phyloP scores from a whole-genome alignment of 2,888 invertebrate genomes.

The Bruchidius siliquastri region DNA sequence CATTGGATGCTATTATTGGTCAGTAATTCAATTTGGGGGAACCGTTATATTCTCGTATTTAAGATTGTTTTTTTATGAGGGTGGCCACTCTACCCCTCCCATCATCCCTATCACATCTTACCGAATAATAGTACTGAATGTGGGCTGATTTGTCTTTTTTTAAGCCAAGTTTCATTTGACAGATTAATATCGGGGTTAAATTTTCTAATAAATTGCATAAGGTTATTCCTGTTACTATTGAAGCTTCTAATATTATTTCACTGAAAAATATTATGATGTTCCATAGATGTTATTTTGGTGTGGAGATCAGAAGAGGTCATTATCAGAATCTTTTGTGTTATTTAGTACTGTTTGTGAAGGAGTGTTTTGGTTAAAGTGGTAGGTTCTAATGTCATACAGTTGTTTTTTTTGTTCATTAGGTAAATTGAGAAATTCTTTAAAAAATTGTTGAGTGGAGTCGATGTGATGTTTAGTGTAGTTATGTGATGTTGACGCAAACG shows the following conservation, averaged over 20 bases:
- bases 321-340: too few relatives aligned
- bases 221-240: constrained; percentile 1
- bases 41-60: not conserved
- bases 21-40: not conserved
- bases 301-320: too few relatives aligned
- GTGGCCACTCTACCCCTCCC: not conserved
- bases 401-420: too few relatives aligned
- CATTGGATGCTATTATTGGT: too few relatives aligned
- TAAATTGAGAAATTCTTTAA: too few relatives aligned
- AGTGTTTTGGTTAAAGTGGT: too few relatives aligned
- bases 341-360: too few relatives aligned
- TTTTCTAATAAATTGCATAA: constrained; percentile 1
- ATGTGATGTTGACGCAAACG: too few relatives aligned
- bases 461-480: too few relatives aligned
- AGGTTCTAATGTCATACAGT: too few relatives aligned
- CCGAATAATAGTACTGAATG: not conserved
- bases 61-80: not conserved
- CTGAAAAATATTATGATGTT: not conserved
- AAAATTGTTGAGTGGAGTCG: too few relatives aligned
- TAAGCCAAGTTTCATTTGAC: constrained; percentile 4
- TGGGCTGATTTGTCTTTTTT: not conserved
- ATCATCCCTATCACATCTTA: not conserved
- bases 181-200: constrained; percentile 4
- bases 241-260: constrained; percentile 7
- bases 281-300: too few relatives aligned